Percentiles rank a stretch among this genome's conserved stretches.
Conservation (phyloP, 2,888 invertebrate genomes). For the Tipula lateralis region DNA sequence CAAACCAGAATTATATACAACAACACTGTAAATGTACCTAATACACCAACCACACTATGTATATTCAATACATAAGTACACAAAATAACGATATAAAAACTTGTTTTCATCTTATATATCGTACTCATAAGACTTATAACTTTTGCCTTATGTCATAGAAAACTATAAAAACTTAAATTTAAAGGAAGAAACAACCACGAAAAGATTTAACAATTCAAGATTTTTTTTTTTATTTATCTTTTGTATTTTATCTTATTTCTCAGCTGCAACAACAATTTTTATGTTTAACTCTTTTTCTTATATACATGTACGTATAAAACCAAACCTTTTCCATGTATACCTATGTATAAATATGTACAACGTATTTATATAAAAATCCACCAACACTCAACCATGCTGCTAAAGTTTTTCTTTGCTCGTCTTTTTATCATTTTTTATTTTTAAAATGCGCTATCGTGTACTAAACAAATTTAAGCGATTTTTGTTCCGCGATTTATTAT, state of each 20-base stretch:
- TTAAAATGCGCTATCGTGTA: not conserved
- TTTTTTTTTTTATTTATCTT: not conserved
- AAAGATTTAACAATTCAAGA: constrained; percentile 24
- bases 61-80: not conserved
- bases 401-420: not conserved
- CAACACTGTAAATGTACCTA: not conserved
- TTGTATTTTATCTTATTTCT: not conserved
- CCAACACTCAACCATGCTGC: not conserved
- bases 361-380: not conserved
- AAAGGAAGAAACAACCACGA: constrained; percentile 9
- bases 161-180: not conserved
- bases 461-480: not conserved
- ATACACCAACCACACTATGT: not conserved
- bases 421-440: not conserved
- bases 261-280: not conserved
- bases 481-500: not conserved
- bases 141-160: constrained; percentile 16
- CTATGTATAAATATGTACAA: too few species aligned
- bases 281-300: not conserved
- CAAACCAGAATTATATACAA: constrained; percentile 1
- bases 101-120: constrained; percentile 3
- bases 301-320: not conserved
- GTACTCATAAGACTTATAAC: not conserved
- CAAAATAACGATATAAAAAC: not conserved
- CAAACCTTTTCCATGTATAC: not conserved